Percentiles rank a stretch among this genome's conserved stretches.
phyloP scores from a whole-genome alignment of 2,113 vertebrate genomes.

The Atrichornis clamosus region DNA sequence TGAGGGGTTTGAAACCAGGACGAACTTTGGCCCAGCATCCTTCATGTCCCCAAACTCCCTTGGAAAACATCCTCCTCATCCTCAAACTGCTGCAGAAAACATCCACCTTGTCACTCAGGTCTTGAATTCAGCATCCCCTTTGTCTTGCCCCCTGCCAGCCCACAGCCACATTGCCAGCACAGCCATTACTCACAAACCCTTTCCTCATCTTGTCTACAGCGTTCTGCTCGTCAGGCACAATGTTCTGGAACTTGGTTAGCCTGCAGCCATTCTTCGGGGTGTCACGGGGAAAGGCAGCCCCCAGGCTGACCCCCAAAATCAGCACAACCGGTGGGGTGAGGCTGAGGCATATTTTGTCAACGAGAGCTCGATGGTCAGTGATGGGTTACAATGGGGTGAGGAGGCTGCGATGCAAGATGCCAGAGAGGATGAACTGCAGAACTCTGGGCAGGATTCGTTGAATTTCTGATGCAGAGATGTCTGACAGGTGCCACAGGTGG shows the following conservation, averaged over 20 bases:
- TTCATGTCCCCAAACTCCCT: not conserved
- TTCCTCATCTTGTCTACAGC: not conserved
- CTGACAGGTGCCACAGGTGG: not conserved
- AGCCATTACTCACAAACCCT: slow-evolving; percentile 40
- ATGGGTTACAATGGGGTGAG: accelerated
- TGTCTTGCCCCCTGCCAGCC: not conserved
- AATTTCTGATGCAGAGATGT: not conserved
- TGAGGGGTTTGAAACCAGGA: not conserved
- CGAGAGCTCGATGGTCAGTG: accelerated
- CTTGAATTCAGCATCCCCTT: not conserved
- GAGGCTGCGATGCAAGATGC: not conserved
- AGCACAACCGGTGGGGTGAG: not conserved
- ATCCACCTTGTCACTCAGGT: not conserved
- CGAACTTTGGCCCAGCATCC: not conserved
- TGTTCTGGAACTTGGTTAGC: not conserved
- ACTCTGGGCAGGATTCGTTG: accelerated
- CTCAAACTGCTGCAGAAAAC: not conserved
- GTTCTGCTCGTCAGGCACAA: not conserved
- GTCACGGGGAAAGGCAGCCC: not conserved
- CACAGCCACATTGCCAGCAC: not conserved
- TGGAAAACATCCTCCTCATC: not conserved
- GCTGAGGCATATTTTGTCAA: not conserved
- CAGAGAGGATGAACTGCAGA: accelerated
- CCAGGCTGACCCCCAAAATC: not conserved
- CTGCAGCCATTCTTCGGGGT: not conserved